Conservation (phyloP, 2,113 vertebrate species). For the Epinephelus moara region DNA sequence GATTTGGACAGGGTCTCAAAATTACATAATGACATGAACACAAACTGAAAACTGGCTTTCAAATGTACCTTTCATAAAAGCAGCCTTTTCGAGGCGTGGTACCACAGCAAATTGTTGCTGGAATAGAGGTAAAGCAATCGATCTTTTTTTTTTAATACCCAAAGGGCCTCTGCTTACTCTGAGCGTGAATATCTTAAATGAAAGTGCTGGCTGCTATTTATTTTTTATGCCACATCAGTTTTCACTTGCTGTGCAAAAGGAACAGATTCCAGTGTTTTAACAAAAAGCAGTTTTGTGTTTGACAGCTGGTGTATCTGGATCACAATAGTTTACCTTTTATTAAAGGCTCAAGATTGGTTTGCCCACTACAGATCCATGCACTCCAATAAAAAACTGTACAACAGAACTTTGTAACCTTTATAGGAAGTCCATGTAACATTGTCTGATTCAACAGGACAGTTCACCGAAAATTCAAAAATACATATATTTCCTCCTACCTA, state of each 20-base stretch:
- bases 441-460: background rate
- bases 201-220: background rate
- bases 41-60: slow-evolving; percentile 14
- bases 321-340: background rate
- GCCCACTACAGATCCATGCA: background rate
- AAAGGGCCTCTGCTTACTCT: background rate
- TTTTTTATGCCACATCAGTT: background rate
- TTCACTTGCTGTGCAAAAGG: background rate
- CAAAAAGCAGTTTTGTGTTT: background rate
- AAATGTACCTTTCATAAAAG: slow-evolving; percentile 11
- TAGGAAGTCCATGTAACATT: background rate
- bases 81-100: background rate
- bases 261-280: slow-evolving; percentile 1
- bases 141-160: background rate
- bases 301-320: background rate
- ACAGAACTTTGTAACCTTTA: background rate
- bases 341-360: background rate
- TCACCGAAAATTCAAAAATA: no score
- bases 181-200: background rate
- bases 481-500: no score
- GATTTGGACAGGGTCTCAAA: background rate
- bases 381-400: background rate
- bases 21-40: slow-evolving; percentile 5
- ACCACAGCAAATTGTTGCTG: slow-evolving; percentile 19
- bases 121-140: background rate